phyloP scores from a whole-genome alignment of 2,888 invertebrate genomes.

The Pantelozetes paolii region DNA sequence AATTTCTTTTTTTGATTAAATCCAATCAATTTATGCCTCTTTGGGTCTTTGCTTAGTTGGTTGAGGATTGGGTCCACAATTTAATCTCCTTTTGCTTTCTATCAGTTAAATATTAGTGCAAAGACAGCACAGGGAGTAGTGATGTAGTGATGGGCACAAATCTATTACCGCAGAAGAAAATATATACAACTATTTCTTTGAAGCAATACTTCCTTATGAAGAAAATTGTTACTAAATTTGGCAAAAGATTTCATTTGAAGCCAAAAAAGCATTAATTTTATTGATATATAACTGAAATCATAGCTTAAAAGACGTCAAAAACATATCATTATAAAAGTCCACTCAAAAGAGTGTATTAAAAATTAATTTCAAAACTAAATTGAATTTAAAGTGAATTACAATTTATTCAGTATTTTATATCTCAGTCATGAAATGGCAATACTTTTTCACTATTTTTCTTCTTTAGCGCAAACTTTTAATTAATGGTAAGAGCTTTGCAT shows the following conservation, averaged over 20 bases:
- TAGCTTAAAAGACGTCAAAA: not conserved
- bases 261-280: not conserved
- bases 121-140: not conserved
- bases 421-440: no score
- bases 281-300: not conserved
- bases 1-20: slow-evolving; percentile 27
- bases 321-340: not conserved
- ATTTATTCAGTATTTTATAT: no score
- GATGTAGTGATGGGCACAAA: not conserved
- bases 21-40: slow-evolving; percentile 8
- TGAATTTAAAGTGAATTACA: no score
- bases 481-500: no score
- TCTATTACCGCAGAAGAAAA: not conserved
- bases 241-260: slow-evolving; percentile 4
- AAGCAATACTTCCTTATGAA: slow-evolving; percentile 7
- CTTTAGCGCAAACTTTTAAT: no score
- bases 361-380: no score
- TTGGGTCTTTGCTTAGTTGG: not conserved
- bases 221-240: not conserved
- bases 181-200: not conserved
- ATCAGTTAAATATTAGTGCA: not conserved
- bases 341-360: no score
- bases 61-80: not conserved
- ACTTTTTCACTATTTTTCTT: no score
- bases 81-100: slow-evolving; percentile 4